phyloP scores from a whole-genome alignment of 2,888 invertebrate genomes.

The Acrobasis consociella region DNA sequence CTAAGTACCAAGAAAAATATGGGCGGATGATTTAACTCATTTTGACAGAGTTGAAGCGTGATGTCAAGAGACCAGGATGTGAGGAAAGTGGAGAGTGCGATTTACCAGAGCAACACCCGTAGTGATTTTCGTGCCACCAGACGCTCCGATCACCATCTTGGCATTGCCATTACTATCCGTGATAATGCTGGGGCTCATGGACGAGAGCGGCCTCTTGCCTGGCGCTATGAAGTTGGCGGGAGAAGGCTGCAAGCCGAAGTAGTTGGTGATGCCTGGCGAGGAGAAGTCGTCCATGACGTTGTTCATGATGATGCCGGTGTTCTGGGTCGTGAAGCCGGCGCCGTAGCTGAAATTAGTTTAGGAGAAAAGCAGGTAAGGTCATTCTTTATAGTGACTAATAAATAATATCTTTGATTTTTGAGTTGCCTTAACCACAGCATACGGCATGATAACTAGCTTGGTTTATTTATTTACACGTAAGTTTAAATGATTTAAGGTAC shows the following conservation, averaged over 20 bases:
- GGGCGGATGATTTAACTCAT: too few relatives aligned
- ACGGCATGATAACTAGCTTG: too few relatives aligned
- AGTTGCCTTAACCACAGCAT: too few relatives aligned
- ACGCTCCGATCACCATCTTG: slow-evolving; percentile 89
- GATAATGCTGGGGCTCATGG: slow-evolving; percentile 92
- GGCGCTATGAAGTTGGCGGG: slow-evolving; percentile 91
- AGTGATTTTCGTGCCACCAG: slow-evolving; percentile 92
- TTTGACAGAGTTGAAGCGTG: too few relatives aligned
- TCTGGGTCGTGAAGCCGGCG: slow-evolving; percentile 88
- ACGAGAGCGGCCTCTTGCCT: slow-evolving; percentile 92
- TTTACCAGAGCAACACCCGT: slow-evolving; percentile 86
- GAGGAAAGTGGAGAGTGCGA: too few relatives aligned
- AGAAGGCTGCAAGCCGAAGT: slow-evolving; percentile 88
- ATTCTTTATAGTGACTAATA: too few relatives aligned
- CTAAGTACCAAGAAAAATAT: too few relatives aligned
- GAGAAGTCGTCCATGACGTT: slow-evolving; percentile 98
- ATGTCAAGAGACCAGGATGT: too few relatives aligned
- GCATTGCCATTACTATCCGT: slow-evolving; percentile 86
- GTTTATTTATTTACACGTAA: too few relatives aligned
- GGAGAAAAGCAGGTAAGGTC: neutral
- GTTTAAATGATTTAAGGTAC: too few relatives aligned
- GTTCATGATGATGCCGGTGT: slow-evolving; percentile 96
- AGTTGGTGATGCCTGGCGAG: slow-evolving; percentile 86
- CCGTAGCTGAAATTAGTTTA: slow-evolving; percentile 86
- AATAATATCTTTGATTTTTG: too few relatives aligned